Conservation (phyloP, 37 sponge, comb jelly and placozoan genomes). For the Halisarca cf. caerulea region DNA sequence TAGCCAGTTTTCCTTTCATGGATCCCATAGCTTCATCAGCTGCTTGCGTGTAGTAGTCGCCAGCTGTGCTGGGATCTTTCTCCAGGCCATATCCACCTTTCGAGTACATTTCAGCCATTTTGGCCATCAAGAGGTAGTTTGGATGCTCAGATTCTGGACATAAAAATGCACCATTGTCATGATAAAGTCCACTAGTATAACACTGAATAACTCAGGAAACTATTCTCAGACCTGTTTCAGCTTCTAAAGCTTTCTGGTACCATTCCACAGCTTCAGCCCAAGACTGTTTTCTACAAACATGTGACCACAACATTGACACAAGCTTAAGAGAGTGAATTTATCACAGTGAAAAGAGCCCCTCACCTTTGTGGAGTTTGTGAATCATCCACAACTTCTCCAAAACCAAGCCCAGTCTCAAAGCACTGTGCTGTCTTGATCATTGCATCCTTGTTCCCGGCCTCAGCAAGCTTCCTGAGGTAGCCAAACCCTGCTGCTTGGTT, state of each 20-base stretch:
- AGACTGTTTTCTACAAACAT: background rate
- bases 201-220: background rate
- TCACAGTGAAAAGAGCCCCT: constrained; percentile 8
- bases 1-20: constrained; percentile 88
- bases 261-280: constrained; percentile 62
- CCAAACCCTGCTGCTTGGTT: constrained; percentile 49
- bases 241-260: constrained; percentile 62
- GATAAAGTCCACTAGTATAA: too few species aligned
- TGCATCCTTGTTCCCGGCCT: constrained; percentile 51
- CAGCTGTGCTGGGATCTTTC: constrained; percentile 51
- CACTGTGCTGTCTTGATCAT: constrained; percentile 55
- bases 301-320: too few species aligned
- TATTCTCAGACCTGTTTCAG: background rate
- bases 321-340: too few species aligned
- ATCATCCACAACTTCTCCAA: background rate
- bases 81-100: constrained; percentile 43
- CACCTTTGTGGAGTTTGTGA: background rate
- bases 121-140: constrained; percentile 52
- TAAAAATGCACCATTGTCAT: too few species aligned
- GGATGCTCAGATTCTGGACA: constrained; percentile 34
- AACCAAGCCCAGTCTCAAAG: constrained; percentile 49
- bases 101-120: constrained; percentile 73
- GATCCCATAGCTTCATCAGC: constrained; percentile 81
- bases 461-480: constrained; percentile 48
- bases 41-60: constrained; percentile 76